These are phyloP conservation scores for Drosophila paulistorum DNA, from an alignment of 1,140 invertebrate species.

Conservation along the genomic window DNA sequence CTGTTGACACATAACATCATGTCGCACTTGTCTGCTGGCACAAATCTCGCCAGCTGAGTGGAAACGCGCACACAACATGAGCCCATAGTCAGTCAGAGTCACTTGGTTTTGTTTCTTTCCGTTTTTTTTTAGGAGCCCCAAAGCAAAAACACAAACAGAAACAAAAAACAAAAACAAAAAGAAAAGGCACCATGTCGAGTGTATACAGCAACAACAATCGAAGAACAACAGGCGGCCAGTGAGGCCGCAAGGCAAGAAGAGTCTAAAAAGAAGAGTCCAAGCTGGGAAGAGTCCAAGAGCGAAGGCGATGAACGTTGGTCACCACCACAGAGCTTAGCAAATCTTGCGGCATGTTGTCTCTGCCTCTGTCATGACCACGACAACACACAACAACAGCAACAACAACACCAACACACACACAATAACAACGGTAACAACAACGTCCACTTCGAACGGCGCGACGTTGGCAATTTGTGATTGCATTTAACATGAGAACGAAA, in stretches of 20 bases:
- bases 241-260: slow-evolving; percentile 25
- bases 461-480: slow-evolving; percentile 63
- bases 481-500: slow-evolving; percentile 49
- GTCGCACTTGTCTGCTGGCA: slow-evolving; percentile 79
- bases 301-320: slow-evolving; percentile 39
- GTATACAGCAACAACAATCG: slow-evolving; percentile 38
- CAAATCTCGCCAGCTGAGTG: slow-evolving; percentile 80
- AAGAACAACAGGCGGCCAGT: slow-evolving; percentile 16
- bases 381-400: slow-evolving; percentile 40
- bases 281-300: slow-evolving; percentile 21
- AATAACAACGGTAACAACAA: slow-evolving; percentile 27
- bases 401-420: slow-evolving; percentile 22
- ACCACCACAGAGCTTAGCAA: slow-evolving; percentile 56
- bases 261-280: slow-evolving; percentile 25
- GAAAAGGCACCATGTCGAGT: slow-evolving; percentile 32
- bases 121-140: slow-evolving; percentile 34
- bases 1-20: slow-evolving; percentile 81
- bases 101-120: background rate
- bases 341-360: slow-evolving; percentile 61
- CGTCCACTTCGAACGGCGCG: slow-evolving; percentile 24
- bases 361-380: slow-evolving; percentile 50
- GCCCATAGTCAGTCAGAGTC: slow-evolving; percentile 43
- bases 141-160: slow-evolving; percentile 24
- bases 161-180: background rate
- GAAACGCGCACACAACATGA: slow-evolving; percentile 79